A percentile compares a stretch with the other conserved stretches of the same genome.
Conservation (phyloP, 2,113 vertebrate genomes). For the Carettochelys insculpta region DNA sequence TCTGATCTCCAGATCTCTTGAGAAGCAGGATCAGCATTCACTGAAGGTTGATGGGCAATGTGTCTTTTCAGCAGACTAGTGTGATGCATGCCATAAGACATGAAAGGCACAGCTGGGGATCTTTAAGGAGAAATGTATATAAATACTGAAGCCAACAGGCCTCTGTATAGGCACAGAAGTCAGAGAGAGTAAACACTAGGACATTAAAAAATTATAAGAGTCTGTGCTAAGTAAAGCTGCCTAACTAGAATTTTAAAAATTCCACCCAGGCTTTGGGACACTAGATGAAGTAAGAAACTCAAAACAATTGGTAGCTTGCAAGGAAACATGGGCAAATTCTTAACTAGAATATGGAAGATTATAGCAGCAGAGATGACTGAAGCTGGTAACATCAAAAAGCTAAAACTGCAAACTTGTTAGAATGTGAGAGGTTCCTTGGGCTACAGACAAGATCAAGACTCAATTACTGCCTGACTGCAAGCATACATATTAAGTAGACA, state of each 20-base stretch:
- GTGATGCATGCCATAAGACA: conserved; percentile 89
- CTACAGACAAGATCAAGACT: background rate
- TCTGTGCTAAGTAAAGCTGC: background rate
- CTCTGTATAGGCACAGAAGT: background rate
- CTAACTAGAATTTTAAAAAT: rapidly evolving
- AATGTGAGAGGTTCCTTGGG: background rate
- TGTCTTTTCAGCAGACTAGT: conserved; percentile 92
- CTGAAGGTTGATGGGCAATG: conserved; percentile 92
- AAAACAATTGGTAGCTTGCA: background rate
- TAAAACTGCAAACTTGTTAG: background rate
- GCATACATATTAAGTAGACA: background rate
- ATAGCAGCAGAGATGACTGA: background rate
- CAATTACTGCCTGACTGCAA: background rate
- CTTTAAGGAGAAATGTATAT: conserved; percentile 54
- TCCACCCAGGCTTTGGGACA: background rate
- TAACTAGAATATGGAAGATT: background rate
- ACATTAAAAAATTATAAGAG: background rate
- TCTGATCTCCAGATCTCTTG: conserved; percentile 98
- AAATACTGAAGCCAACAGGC: background rate
- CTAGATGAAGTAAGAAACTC: background rate
- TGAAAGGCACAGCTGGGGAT: conserved; percentile 84
- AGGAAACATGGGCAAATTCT: background rate
- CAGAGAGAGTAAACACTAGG: background rate
- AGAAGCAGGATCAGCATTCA: conserved; percentile 92
- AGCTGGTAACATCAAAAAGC: background rate